phyloP scores from a whole-genome alignment of 2,888 invertebrate species.

The Aphrophora alni region DNA sequence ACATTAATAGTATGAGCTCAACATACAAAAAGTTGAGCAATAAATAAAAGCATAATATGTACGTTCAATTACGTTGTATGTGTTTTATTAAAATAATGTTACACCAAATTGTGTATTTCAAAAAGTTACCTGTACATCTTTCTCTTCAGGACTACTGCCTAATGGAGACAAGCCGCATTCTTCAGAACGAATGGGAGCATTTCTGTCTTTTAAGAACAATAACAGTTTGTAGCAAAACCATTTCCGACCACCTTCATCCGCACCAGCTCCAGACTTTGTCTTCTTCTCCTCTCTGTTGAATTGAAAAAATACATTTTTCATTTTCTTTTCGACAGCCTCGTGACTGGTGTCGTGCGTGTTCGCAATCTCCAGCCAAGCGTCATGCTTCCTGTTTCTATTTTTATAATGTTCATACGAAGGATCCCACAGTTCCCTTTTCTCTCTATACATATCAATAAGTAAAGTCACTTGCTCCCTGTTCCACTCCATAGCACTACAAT shows the following conservation, averaged over 20 bases:
- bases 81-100: not conserved
- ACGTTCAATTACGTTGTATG: not conserved
- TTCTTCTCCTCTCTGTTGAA: not conserved
- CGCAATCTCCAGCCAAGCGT: constrained; percentile 1
- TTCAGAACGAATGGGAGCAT: not conserved
- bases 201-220: not conserved
- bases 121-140: not conserved
- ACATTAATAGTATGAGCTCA: not conserved
- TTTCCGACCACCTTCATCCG: not conserved
- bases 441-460: not conserved
- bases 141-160: not conserved
- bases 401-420: not conserved
- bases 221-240: not conserved
- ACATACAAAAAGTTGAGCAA: not conserved
- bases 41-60: not conserved
- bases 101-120: not conserved
- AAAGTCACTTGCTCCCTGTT: not conserved
- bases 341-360: not conserved
- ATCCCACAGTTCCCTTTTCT: constrained; percentile 11
- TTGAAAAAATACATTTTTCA: not conserved
- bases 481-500: not conserved
- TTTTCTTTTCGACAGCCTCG: not conserved
- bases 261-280: not conserved
- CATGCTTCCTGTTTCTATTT: constrained; percentile 5
- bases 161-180: not conserved